phyloP scores from a whole-genome alignment of 2,797 vertebrate species.

The Enteromius argenteus region DNA sequence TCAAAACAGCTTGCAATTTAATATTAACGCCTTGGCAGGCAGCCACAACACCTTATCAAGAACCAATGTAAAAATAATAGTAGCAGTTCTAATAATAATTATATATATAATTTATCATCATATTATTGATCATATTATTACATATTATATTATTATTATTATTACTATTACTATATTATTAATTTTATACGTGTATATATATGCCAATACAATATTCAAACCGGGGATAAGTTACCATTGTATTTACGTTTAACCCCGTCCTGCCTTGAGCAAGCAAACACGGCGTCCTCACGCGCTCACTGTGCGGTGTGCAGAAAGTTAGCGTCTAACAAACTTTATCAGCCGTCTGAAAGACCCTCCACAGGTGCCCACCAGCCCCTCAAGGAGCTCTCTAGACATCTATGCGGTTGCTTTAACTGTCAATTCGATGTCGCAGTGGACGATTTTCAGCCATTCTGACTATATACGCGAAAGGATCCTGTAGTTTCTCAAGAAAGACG shows the following conservation, averaged over 20 bases:
- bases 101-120: too few species aligned
- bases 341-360: not conserved
- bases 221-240: not conserved
- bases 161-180: too few species aligned
- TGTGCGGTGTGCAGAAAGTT: conserved; percentile 18
- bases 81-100: too few species aligned
- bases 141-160: too few species aligned
- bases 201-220: not conserved
- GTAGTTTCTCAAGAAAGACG: conserved; percentile 5
- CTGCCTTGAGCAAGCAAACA: not conserved
- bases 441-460: conserved; percentile 42
- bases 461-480: conserved; percentile 37
- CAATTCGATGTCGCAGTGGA: conserved; percentile 18
- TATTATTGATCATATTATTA: too few species aligned
- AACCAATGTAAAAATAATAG: too few species aligned
- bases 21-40: not conserved
- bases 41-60: not conserved
- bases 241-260: not conserved
- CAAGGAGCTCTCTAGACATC: not conserved
- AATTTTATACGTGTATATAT: not conserved
- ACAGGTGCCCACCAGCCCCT: not conserved
- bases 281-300: not conserved
- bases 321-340: conserved; percentile 37
- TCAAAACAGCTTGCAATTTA: not conserved
- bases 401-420: conserved; percentile 12